These are phyloP conservation scores for Alloplasta piceator DNA, from an alignment of 2,888 invertebrate genomes.

Conservation along the genomic window DNA sequence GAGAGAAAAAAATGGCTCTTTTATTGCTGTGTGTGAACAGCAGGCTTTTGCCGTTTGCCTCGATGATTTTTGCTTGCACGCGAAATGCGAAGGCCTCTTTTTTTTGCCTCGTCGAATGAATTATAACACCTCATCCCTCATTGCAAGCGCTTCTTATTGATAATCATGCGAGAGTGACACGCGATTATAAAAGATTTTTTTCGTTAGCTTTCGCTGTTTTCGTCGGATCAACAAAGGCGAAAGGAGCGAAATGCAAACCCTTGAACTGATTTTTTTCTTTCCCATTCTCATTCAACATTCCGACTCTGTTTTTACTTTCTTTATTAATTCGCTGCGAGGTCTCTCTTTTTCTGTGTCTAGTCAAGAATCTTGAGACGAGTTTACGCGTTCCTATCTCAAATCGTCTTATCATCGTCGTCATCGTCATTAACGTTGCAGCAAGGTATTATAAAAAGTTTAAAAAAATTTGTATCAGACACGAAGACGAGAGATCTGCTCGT, in stretches of 20 bases:
- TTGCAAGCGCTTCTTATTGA: too few relatives aligned
- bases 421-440: not conserved
- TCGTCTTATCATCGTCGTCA: not conserved
- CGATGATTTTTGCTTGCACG: not conserved
- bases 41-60: conserved; percentile 6
- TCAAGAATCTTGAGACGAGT: conserved; percentile 5
- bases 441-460: not conserved
- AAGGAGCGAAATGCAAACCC: not conserved
- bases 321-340: conserved; percentile 8
- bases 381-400: conserved; percentile 36
- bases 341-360: too few relatives aligned
- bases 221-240: not conserved
- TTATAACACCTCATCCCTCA: not conserved
- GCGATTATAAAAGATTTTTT: too few relatives aligned
- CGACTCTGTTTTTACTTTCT: too few relatives aligned
- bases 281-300: too few relatives aligned
- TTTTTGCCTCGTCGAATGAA: not conserved
- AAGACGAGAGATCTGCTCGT: not conserved
- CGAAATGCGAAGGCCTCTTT: conserved; percentile 2
- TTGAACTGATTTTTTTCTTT: conserved; percentile 42
- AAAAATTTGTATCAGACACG: not conserved
- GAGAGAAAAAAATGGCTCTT: too few relatives aligned
- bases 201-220: not conserved
- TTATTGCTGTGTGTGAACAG: conserved; percentile 31
- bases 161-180: too few relatives aligned